These are phyloP conservation scores for Villa cingulata DNA, from an alignment of 2,888 invertebrate species.

Conservation along the genomic window DNA sequence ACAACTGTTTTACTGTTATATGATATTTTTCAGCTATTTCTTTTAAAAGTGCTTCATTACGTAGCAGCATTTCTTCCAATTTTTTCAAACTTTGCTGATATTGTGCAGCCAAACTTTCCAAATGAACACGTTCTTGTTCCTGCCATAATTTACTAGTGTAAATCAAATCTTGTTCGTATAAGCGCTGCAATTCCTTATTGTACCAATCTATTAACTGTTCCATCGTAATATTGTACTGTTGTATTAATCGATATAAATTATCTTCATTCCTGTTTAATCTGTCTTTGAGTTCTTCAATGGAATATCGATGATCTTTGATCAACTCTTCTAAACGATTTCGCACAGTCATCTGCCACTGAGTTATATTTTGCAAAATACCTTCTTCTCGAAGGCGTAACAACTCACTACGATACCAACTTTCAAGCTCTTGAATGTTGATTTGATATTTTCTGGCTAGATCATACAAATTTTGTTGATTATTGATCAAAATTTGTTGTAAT, in stretches of 20 bases:
- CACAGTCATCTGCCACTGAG: constrained; percentile 28
- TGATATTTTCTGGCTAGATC: constrained; percentile 26
- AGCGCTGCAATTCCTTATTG: constrained; percentile 21
- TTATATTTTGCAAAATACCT: constrained; percentile 23
- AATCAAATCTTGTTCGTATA: constrained; percentile 7
- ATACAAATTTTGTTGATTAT: constrained; percentile 24
- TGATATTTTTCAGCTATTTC: constrained; percentile 11
- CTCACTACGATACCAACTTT: constrained; percentile 28
- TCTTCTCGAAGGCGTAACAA: constrained; percentile 26
- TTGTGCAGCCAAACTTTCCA: constrained; percentile 25
- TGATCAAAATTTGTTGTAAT: constrained; percentile 25
- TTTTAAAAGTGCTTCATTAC: background rate
- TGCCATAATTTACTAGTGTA: background rate
- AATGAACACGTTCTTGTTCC: constrained; percentile 23
- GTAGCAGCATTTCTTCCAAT: background rate
- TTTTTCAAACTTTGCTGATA: constrained; percentile 13
- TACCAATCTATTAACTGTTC: constrained; percentile 27
- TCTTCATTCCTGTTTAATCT: constrained; percentile 23
- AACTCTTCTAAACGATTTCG: constrained; percentile 26
- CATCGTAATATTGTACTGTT: constrained; percentile 22
- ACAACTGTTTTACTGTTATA: constrained; percentile 30
- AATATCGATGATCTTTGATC: constrained; percentile 26
- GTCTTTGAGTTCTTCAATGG: constrained; percentile 23
- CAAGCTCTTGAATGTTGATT: constrained; percentile 27
- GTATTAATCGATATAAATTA: constrained; percentile 20